phyloP scores from a whole-genome alignment of 2,888 invertebrate species.

The Aphodius sticticus region DNA sequence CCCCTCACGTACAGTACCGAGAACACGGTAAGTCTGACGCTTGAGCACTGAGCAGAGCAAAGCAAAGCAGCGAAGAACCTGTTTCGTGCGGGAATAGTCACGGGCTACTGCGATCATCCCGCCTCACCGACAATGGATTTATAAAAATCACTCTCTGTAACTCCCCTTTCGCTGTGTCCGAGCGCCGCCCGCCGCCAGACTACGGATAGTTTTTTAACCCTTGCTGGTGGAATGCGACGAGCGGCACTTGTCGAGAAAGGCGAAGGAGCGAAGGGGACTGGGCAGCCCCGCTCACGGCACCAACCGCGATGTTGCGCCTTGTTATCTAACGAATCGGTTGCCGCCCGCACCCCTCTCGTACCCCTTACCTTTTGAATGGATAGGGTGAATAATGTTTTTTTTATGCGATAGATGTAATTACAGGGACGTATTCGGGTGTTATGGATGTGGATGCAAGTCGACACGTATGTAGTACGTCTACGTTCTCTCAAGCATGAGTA shows the following conservation, averaged over 20 bases:
- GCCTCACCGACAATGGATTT: conserved; percentile 47
- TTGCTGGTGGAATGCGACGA: conserved; percentile 45
- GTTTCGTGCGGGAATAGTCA: conserved; percentile 41
- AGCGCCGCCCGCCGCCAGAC: neutral
- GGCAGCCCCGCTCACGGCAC: conserved; percentile 30
- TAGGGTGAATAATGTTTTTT: conserved; percentile 43
- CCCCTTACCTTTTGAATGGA: neutral
- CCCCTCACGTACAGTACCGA: neutral
- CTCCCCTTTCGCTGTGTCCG: conserved; percentile 50
- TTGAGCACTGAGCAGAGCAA: neutral
- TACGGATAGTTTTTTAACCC: conserved; percentile 57
- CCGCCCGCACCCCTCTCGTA: conserved; percentile 26
- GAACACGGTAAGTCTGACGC: neutral
- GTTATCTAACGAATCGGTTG: conserved; percentile 38
- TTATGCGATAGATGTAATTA: conserved; percentile 15
- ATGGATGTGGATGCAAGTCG: too few species aligned
- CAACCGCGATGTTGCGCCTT: conserved; percentile 11
- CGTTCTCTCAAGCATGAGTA: too few species aligned
- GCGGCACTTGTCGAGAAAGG: neutral
- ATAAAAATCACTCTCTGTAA: conserved; percentile 58
- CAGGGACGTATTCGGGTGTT: neutral
- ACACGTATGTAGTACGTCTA: too few species aligned
- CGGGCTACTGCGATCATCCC: conserved; percentile 42
- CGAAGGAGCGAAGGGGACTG: neutral
- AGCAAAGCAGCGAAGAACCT: conserved; percentile 44